These are phyloP conservation scores for Kobus ellipsiprymnus DNA, from an alignment of 2,113 vertebrate genomes.

Conservation along the genomic window DNA sequence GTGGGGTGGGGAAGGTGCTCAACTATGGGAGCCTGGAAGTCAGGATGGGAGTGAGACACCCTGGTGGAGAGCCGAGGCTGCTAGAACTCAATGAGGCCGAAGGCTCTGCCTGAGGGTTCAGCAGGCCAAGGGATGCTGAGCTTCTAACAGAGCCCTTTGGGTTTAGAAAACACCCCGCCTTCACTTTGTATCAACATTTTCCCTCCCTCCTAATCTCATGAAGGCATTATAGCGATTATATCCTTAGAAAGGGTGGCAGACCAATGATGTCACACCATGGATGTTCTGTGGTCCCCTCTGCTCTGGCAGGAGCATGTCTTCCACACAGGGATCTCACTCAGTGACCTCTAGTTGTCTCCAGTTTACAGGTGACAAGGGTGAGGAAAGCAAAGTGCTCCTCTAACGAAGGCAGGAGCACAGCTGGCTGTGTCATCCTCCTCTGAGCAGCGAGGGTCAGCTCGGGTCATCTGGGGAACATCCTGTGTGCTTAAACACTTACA, in stretches of 20 bases:
- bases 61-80: background rate
- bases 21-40: background rate
- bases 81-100: background rate
- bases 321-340: background rate
- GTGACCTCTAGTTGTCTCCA: background rate
- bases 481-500: background rate
- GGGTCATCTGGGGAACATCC: background rate
- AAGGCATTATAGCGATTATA: background rate
- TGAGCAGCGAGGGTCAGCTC: background rate
- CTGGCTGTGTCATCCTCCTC: rapidly evolving
- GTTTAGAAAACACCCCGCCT: background rate
- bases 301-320: background rate
- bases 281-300: background rate
- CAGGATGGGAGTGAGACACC: background rate
- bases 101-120: background rate
- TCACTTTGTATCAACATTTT: background rate
- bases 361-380: background rate
- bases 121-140: background rate
- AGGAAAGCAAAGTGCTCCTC: background rate
- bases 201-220: background rate
- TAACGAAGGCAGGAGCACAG: background rate
- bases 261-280: too few species aligned
- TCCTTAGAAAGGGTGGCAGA: background rate
- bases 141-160: background rate
- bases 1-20: background rate